Evolutionary conservation across 2,797 vertebrate genomes (phyloP).

Genomic region (Peromyscus eremicus): DNA sequence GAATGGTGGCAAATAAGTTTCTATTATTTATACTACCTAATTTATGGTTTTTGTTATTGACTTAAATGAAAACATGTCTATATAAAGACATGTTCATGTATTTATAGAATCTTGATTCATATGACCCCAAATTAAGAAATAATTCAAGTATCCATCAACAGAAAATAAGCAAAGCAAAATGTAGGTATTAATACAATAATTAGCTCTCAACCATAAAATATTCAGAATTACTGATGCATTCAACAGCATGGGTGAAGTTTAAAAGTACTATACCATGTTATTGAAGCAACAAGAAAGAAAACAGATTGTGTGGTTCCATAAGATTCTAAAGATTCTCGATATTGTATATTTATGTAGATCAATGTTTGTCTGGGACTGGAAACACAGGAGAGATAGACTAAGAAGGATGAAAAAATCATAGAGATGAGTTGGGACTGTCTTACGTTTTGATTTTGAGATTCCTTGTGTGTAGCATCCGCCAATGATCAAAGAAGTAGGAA

Average conservation of each 20-base stretch:
- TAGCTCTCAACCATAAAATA: background rate
- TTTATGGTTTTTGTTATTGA: background rate
- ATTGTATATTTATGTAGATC: background rate
- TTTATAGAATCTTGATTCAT: background rate
- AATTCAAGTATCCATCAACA: background rate
- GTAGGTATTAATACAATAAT: background rate
- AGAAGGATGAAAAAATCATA: background rate
- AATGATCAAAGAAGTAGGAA: background rate
- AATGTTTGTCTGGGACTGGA: background rate
- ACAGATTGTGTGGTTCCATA: background rate
- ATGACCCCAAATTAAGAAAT: background rate
- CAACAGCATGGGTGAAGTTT: background rate
- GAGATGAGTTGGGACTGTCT: background rate
- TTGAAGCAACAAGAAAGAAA: conserved; percentile 19
- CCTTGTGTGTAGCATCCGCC: background rate
- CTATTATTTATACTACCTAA: background rate
- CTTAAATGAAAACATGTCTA: background rate
- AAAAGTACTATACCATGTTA: background rate
- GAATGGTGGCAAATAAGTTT: background rate
- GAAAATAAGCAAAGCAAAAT: conserved; percentile 37
- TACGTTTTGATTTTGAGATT: background rate
- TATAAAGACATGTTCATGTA: background rate
- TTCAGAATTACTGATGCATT: background rate
- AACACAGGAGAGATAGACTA: background rate
- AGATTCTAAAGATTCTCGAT: background rate